phyloP scores from a whole-genome alignment of 2,888 invertebrate species.

The Subacronicta megacephala region DNA sequence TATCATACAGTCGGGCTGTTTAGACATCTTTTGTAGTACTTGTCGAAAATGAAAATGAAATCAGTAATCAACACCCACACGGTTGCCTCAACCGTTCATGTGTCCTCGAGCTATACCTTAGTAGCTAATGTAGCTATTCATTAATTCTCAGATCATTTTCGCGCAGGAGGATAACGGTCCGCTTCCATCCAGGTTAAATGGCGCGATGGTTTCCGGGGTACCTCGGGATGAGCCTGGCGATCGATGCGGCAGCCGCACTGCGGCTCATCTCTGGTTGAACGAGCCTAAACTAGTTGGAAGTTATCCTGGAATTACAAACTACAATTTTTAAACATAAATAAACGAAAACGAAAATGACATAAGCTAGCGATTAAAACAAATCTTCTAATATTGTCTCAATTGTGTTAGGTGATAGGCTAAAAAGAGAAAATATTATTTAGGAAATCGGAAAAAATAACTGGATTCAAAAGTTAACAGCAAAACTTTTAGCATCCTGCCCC shows the following conservation, averaged over 20 bases:
- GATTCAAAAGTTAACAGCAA: too few species aligned
- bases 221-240: constrained; percentile 62
- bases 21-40: not conserved
- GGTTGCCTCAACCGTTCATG: not conserved
- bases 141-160: constrained; percentile 27
- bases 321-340: constrained; percentile 12
- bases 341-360: too few species aligned
- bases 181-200: constrained; percentile 43
- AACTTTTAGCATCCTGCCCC: too few species aligned
- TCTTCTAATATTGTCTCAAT: too few species aligned
- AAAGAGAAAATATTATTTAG: too few species aligned
- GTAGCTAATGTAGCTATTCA: too few species aligned
- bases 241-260: constrained; percentile 76
- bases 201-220: constrained; percentile 55
- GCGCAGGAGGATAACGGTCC: constrained; percentile 27
- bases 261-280: constrained; percentile 60
- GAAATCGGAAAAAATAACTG: too few species aligned
- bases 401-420: too few species aligned
- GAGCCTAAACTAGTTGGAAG: constrained; percentile 44
- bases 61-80: constrained; percentile 6
- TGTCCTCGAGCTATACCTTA: constrained; percentile 11
- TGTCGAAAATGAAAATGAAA: constrained; percentile 13
- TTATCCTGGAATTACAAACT: constrained; percentile 29
- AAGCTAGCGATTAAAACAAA: too few species aligned
- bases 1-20: not conserved